Evolutionary conservation across 2,113 vertebrate species (phyloP), one percentile per base, ranked within the genome.

Genomic region (Entomyzon cyanotis): DNA sequence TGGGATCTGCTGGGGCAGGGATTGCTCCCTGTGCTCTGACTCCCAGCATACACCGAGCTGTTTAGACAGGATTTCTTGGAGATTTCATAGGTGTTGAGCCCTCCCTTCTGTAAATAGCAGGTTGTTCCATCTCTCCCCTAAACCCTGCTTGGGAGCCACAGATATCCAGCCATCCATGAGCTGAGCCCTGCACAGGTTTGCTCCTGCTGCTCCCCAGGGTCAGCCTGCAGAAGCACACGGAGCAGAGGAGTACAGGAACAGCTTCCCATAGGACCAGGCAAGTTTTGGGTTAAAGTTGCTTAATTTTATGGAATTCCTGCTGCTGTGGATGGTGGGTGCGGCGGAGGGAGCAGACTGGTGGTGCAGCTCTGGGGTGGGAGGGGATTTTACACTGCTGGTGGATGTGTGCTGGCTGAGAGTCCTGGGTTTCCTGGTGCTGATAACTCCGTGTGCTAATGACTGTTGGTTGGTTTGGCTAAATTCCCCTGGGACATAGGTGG

Each of bases 221-320:
- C 67, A 81, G 4, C 55, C 79, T 23, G 27, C 3, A 11, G 2
- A 0, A 49, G 7, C 20, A 2, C 22, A 5, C 1, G 0, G 84
- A 75, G 21, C 55, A 35, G 50, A 89, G 74, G 49, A 84, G 47
- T 0, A 0, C 18, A 30, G 2, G 1, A 77, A 21, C 68, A 49
- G 53, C 79, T 9, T 39, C 3, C 24, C 60, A 1, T 2, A 89
- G 64, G 3, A 0, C 33, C 69, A 81, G 86, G 60, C 77, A 50
- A 75, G 59, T 89, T 80, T 42, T 5, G 70, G 39, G 64, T 86
- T 93, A 78, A 46, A 90, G 31, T 18, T 81, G 60, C 33, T 74
- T 60, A 2, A 41, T 94, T 87, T 69, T 31, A 49, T 28, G 71
- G 69, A 44, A 63, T 78, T 79, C 33, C 28, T 1, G 2, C 68